Conservation (phyloP, 2,888 invertebrate species). For the Phragmatobia fuliginosa region DNA sequence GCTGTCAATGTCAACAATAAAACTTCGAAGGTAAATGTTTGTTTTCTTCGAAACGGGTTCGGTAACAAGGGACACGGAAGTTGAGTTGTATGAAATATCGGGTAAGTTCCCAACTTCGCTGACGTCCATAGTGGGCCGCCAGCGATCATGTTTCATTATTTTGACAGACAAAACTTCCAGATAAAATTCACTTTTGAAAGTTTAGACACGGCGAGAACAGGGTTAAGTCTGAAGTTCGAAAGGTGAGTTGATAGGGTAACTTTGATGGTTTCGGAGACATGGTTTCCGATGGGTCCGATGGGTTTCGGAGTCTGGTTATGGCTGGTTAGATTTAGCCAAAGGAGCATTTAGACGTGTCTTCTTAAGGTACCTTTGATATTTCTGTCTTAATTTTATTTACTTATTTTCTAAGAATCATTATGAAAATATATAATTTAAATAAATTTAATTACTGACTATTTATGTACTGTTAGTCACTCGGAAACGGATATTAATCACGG, state of each 20-base stretch:
- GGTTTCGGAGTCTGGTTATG: background rate
- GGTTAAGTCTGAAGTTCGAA: constrained; percentile 27
- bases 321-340: background rate
- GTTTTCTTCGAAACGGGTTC: constrained; percentile 5
- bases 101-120: constrained; percentile 26
- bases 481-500: no score
- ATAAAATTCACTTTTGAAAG: constrained; percentile 30
- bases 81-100: constrained; percentile 24
- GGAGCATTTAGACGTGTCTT: background rate
- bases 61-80: constrained; percentile 9
- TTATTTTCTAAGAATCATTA: no score
- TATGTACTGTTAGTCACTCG: no score
- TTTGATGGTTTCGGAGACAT: constrained; percentile 6
- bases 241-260: constrained; percentile 16
- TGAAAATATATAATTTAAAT: no score
- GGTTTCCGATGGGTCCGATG: background rate
- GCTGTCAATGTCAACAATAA: background rate
- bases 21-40: background rate
- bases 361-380: background rate
- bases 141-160: constrained; percentile 38
- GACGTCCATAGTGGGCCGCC: constrained; percentile 11
- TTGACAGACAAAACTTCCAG: constrained; percentile 39
- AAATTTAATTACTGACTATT: no score
- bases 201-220: constrained; percentile 6
- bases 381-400: background rate